Base-by-base conservation (phyloP, 1,140 invertebrate genomes). In the Trichogramma pretiosum region DNA sequence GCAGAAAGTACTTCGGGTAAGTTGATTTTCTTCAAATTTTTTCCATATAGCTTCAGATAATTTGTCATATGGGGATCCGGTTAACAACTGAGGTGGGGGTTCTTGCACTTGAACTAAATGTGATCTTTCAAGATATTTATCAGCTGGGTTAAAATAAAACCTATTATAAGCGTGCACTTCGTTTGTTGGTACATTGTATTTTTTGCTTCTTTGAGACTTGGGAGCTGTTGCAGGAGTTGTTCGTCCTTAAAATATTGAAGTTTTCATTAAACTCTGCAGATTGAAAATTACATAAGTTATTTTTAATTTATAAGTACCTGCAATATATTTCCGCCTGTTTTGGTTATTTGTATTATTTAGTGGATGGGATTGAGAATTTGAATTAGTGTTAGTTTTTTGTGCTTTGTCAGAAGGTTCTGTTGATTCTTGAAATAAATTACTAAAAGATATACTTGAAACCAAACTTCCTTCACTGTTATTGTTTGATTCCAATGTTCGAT, bases 41-140 rank as follows among this genome's bases (percentile, higher is more conserved):
- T 82, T 75, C 84, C 87, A 91, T 11, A 93, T 81, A 46, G 79
- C 77, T 54, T 78, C 68, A 13, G 84, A 89, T 5, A 91, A 62
- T 26, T 70, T 68, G 61, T 85, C 82, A 68, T 77, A 84, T 54
- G 75, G 65, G 13, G 77, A 76, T 28, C 76, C 76, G 74, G 59
- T 61, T 23, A 60, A 43, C 50, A 70, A 55, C 30, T 67, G 60
- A 1, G 54, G 54, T 2, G 75, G 73, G 13, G 56, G 55, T 17
- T 56, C 46, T 22, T 59, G 67, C 17, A 71, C 53, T 56, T 76
- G 63, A 13, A 74, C 52, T 13, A 75, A 62, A 47, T 74, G 68
- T 3, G 75, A 68, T 38, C 70, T 66, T 1, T 67, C 61, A 35
- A 78, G 50, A 57, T 74, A 79, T 33, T 72, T 64, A 57, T 79